These are phyloP conservation scores for Spialia ferax DNA, from an alignment of 2,888 invertebrate genomes.

Conservation along the genomic window DNA sequence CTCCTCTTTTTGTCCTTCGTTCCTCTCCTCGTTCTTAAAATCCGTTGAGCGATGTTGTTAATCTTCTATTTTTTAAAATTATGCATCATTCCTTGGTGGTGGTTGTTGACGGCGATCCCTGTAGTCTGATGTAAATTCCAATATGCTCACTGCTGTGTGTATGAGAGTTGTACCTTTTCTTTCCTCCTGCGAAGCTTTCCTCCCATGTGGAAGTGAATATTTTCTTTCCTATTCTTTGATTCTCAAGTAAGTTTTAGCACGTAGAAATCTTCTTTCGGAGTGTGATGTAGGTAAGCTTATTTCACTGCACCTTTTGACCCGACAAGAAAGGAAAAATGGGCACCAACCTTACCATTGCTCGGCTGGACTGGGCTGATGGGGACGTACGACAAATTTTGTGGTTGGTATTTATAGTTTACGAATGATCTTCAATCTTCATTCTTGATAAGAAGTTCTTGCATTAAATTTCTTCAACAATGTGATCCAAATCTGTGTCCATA, in stretches of 20 bases:
- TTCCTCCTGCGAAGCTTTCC: not conserved
- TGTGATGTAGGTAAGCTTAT: conserved; percentile 51
- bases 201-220: not conserved
- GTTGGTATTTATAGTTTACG: conserved; percentile 1
- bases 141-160: not conserved
- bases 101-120: not conserved
- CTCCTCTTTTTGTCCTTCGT: too few species aligned
- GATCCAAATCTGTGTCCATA: not conserved
- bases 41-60: not conserved
- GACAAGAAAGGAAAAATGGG: conserved; percentile 33
- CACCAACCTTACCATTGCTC: conserved; percentile 71
- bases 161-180: not conserved
- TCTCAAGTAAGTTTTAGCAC: not conserved
- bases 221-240: not conserved
- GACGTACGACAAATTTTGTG: conserved; percentile 50
- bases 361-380: conserved; percentile 78
- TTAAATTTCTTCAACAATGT: not conserved
- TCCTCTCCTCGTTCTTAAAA: not conserved
- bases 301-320: conserved; percentile 70
- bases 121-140: not conserved
- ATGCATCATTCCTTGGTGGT: not conserved
- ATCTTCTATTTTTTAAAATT: not conserved
- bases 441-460: not conserved
- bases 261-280: not conserved
- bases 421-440: not conserved